Evolutionary conservation across 2,888 invertebrate species (phyloP), one percentile per base, ranked within the genome.

Genomic region (Gnatocerus cornutus): DNA sequence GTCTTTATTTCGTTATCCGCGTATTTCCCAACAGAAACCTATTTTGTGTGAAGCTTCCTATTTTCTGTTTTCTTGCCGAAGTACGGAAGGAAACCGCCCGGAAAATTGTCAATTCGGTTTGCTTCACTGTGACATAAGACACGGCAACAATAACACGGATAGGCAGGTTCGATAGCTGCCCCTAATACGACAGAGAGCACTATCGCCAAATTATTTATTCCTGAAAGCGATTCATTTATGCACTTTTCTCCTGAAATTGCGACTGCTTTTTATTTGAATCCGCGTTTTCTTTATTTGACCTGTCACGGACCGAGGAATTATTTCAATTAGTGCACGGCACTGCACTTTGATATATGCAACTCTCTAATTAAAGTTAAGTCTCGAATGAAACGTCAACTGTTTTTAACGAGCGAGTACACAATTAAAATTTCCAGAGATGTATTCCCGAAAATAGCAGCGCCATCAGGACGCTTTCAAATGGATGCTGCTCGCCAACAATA

Each of bases 91-190:
- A 89, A 90, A 89, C 89, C 88, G 87, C 86, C 88, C 89, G 90
- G 89, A 90, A 90, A 90, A 90, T 90, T 90, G 89, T 85, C 90
- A 89, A 89, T 90, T 89, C 87, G 88, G 80, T 79, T 79, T 80
- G 79, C 79, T 76, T 75, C 79, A 74, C 74, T 77, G 78, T 81
- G 80, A 80, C 81, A 80, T 79, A 70, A 80, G 81, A 81, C 81
- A 81, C 81, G 80, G 80, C 79, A 81, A 82, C 82, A 82, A 81
- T 82, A 81, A 80, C 79, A 77, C 75, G 78, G 80, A 82, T 80
- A 80, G 76, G 64, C 66, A 62, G 70, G 50, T 67, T 66, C 70
- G 56, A 61, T 61, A 67, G 67, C 58, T 50, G 61, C 21, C 63
- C 53, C 53, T 52, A 62, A 48, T 62, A 62, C 48, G 48, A 14